Base-by-base conservation (phyloP, 1,140 invertebrate genomes). In the Bombyx mandarina region DNA sequence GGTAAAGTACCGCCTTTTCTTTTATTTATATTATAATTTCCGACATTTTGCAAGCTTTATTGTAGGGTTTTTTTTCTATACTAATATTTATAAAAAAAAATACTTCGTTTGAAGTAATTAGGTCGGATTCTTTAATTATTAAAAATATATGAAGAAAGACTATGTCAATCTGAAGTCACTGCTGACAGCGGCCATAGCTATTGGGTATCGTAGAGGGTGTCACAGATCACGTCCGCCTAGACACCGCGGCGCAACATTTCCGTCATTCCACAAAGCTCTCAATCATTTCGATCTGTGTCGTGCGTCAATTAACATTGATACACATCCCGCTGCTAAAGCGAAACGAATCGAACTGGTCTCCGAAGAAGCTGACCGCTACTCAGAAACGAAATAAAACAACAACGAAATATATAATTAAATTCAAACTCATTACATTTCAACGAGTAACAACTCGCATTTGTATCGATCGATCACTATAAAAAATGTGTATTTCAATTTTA, bases 301-400 rank as follows among this genome's bases (percentile, higher is more conserved):
- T 62, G 66, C 62, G 63, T 75, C 73, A 75, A 56, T 82, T 79
- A 79, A 73, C 57, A 71, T 60, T 60, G 63, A 71, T 74, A 75
- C 66, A 63, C 56, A 65, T 67, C 67, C 62, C 61, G 45, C 56
- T 51, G 63, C 45, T 58, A 52, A 58, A 43, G 62, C 73, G 67
- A 58, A 58, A 73, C 77, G 64, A 79, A 79, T 74, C 46, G 26
- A 42, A 49, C 26, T 35, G 44, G 35, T 56, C 42, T 9, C 44
- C 45, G 46, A 49, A 43, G 9, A 35, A 56, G 9, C 26, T 56
- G 26, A 9, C 26, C 50, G 22, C 42, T 51, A 51, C 44, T 12
- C 8, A 35, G 42, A 26, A 51, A 51, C 50, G 26, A 35, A 35
- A 50, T 4, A 50, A 8, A 22, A 7, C 18, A 8, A 51, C 42